phyloP scores from a whole-genome alignment of 1,140 invertebrate genomes.

The Ptiloglossa arizonensis region DNA sequence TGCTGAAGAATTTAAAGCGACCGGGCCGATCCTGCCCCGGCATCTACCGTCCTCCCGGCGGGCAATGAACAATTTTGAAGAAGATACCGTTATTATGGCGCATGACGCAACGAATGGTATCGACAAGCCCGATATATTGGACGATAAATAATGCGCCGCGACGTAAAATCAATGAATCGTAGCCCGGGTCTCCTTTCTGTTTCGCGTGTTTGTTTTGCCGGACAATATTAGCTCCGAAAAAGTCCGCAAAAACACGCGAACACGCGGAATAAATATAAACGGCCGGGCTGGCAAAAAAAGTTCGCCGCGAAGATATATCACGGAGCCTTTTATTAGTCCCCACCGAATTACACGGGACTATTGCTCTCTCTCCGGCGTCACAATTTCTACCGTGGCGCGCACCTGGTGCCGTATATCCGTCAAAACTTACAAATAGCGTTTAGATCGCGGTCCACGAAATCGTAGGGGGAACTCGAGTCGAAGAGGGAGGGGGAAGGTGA shows the following conservation, averaged over 20 bases:
- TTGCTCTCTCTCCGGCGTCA: conserved; percentile 29
- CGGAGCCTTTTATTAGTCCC: conserved; percentile 52
- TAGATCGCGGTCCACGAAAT: neutral
- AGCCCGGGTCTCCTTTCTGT: conserved; percentile 65
- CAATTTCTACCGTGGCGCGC: conserved; percentile 16
- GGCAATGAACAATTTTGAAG: conserved; percentile 67
- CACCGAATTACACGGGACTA: conserved; percentile 46
- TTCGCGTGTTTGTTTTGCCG: conserved; percentile 66
- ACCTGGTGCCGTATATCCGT: conserved; percentile 44
- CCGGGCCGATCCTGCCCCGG: conserved; percentile 31
- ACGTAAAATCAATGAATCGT: conserved; percentile 76
- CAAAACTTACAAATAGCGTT: conserved; percentile 9
- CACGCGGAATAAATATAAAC: conserved; percentile 55
- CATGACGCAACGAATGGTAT: conserved; percentile 77
- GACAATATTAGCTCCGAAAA: conserved; percentile 64
- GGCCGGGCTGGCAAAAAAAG: conserved; percentile 12
- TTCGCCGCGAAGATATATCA: conserved; percentile 48
- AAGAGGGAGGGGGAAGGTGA: no score
- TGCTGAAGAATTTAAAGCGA: conserved; percentile 59
- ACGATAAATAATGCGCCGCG: conserved; percentile 74
- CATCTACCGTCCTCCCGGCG: conserved; percentile 1
- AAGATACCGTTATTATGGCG: conserved; percentile 76
- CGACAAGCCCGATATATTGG: conserved; percentile 76
- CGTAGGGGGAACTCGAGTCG: no score
- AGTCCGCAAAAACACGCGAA: conserved; percentile 57